A percentile compares a stretch with the other conserved stretches of the same genome.
Conservation (phyloP, 2,113 vertebrate species). For the Brienomyrus brachyistius region DNA sequence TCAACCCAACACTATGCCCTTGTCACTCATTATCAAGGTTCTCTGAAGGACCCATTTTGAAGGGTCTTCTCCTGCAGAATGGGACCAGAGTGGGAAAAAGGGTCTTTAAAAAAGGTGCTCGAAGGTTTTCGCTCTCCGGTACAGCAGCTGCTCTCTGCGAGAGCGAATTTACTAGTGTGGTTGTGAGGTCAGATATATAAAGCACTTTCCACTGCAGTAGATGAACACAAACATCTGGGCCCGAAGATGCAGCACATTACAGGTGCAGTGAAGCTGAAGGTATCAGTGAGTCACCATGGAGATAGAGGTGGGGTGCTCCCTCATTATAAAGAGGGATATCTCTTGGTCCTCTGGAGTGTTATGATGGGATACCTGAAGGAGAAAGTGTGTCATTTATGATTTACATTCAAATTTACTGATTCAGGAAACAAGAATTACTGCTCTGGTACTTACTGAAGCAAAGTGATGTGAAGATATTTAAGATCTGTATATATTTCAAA, state of each 20-base stretch:
- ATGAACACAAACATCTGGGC: background rate
- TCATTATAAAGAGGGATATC: background rate
- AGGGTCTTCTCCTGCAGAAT: background rate
- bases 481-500: background rate
- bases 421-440: background rate
- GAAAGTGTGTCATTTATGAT: background rate
- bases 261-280: background rate
- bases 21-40: background rate
- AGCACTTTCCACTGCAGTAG: background rate
- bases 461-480: background rate
- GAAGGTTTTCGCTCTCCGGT: background rate
- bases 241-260: background rate
- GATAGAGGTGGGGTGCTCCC: background rate
- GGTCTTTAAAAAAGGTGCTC: background rate
- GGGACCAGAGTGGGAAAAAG: background rate
- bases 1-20: no score
- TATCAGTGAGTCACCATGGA: background rate
- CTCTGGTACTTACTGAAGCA: background rate
- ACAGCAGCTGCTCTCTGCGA: background rate
- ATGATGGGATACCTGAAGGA: background rate
- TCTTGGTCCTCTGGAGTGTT: background rate
- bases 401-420: background rate
- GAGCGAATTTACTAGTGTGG: background rate
- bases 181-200: background rate
- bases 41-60: background rate